Evolutionary conservation across 2,888 invertebrate genomes (phyloP), one percentile per base, ranked within the genome.

Genomic region (Mamestra brassicae): DNA sequence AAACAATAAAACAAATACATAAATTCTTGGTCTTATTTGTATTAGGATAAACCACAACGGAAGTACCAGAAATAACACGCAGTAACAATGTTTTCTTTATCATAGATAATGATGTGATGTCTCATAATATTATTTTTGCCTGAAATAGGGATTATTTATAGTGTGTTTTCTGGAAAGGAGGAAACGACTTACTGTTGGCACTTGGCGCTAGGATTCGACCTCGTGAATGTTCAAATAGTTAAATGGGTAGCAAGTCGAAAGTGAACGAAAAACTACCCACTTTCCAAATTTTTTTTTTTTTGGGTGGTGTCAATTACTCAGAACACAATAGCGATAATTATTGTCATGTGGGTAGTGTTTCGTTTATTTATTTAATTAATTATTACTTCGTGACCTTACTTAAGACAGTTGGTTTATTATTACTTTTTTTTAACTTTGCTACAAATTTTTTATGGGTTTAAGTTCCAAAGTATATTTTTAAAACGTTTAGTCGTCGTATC

Each of bases 271-370:
- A n/a, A 47, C 66, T 54, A 72, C 78, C 66, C 63, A 78, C 66
- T 72, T 72, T 63, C 42, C 45, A 77, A 65, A 72, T 78, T 63
- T 47, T 57, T 36, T 47, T 47, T 42, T 62, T 52, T 36, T 50
- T 13, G 10, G 17, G 54, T 54, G 54, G 52, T 78, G 17, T 60
- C 45, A 63, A 38, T 72, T 78, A 58, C 47, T 8, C 10, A n/a
- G 38, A 67, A 64, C 13, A 73, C 67, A 73, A 73, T 78, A 63
- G 17, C 38, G 34, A 66, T 78, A 72, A 50, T 72, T 73, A 50
- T 72, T 73, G 58, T n/a, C n/a, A 42, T 50, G 66, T 63, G 73
- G 66, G 62, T 55, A 26, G 64, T 8, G 34, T 47, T 57, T 72
- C 78, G 42, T 36, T 66, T 76, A 62, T 62, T 47, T 66, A 36